Evolutionary conservation across 2,888 invertebrate genomes (phyloP), one percentile per base, ranked within the genome.

Genomic region (Antitype chi): DNA sequence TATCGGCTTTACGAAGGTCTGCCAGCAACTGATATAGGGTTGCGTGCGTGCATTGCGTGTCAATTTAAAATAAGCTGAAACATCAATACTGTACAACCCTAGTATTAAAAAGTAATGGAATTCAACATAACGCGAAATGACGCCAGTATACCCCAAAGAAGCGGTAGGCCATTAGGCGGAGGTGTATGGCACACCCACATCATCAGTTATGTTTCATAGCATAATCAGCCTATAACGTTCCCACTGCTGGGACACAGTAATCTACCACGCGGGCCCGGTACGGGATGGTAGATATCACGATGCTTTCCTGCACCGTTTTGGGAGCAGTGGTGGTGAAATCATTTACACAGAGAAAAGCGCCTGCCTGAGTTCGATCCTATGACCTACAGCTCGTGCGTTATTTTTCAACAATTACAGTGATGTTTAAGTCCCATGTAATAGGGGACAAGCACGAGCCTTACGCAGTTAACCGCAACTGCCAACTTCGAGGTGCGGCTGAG

Each of bases 41-140:
- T 52, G 77, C 79, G 68, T 79, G 79, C 43, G 25, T 38, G 63
- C 57, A 32, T 69, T 59, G 68, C 83, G 78, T 82, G 63, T 20
- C 20, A 53, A 28, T 57, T 7, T n/a, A 53, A 66, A 68, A 43
- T 47, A 82, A 8, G 6, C 28, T 47, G 1, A 20, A 78, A 72
- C 43, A 25, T 60, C 59, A 82, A 53, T 81, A 66, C 17, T 43
- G 23, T 43, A 59, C 28, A 66, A 55, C 32, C 55, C 25, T 52
- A 23, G n/a, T 55, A 63, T 67, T 25, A 52, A 76, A 76, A 76
- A 28, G 49, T 67, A 67, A 55, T 53, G 28, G 49, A 25, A 68
- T 76, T 15, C 2, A 82, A 76, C 23, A 52, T n/a, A 38, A 43
- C 3, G 8, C 20, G 32, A 53, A 5, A 47, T 28, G 25, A n/a